phyloP scores from a whole-genome alignment of 2,888 invertebrate species.

The Leucophenga montana region DNA sequence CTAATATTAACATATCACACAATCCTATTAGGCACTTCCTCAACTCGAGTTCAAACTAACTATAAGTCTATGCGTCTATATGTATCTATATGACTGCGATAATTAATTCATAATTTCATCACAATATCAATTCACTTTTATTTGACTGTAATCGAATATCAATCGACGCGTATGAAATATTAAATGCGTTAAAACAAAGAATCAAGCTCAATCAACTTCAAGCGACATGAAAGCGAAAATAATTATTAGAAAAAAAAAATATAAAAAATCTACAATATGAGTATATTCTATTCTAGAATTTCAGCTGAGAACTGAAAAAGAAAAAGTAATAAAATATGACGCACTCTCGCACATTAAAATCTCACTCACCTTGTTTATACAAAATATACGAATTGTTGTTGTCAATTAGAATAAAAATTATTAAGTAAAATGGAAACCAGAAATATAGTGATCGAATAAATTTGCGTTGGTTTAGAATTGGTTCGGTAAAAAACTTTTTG shows the following conservation, averaged over 20 bases:
- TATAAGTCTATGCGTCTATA: not conserved
- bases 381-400: conserved; percentile 8
- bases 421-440: no score
- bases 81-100: not conserved
- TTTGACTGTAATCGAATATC: not conserved
- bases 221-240: not conserved
- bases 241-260: not conserved
- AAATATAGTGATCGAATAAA: no score
- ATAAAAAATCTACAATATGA: not conserved
- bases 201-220: not conserved
- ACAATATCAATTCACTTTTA: not conserved
- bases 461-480: conserved; percentile 7
- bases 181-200: not conserved
- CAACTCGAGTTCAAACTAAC: no score
- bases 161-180: conserved; percentile 1
- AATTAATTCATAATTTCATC: conserved; percentile 5
- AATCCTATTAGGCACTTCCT: no score
- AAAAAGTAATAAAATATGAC: not conserved
- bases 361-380: conserved; percentile 23
- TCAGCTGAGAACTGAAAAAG: not conserved
- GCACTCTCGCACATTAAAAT: conserved; percentile 11
- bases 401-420: no score
- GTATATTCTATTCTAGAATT: no score
- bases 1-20: no score
- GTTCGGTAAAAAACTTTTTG: conserved; percentile 36